These are phyloP conservation scores for Erythrolamprus reginae DNA, from an alignment of 2,113 vertebrate genomes.

Conservation along the genomic window DNA sequence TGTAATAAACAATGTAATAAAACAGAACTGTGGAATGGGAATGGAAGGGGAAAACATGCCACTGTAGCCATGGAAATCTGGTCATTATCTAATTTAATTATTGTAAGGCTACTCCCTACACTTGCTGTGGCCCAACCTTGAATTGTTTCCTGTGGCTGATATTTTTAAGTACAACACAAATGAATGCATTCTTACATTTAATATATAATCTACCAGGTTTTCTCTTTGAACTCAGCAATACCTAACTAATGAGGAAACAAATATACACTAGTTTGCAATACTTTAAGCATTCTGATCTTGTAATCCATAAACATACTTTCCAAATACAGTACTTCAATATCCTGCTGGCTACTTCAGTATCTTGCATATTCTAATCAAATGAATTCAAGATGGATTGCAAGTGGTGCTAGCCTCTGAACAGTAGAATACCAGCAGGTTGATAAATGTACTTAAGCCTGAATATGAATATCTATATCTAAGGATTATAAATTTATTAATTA, in stretches of 20 bases:
- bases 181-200: neutral
- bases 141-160: neutral
- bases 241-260: neutral
- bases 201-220: neutral
- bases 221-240: neutral
- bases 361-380: neutral
- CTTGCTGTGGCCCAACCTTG: neutral
- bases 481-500: too few species aligned
- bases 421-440: neutral
- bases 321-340: neutral
- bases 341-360: neutral
- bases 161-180: neutral
- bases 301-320: neutral
- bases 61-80: neutral
- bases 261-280: neutral
- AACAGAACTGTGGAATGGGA: neutral
- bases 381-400: neutral
- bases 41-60: neutral
- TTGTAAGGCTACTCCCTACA: neutral
- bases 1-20: neutral
- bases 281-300: neutral
- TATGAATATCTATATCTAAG: neutral
- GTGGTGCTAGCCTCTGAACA: neutral
- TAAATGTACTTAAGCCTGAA: neutral
- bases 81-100: neutral